Base-by-base conservation (phyloP, 1,140 invertebrate genomes). In the Drosophila rufa region DNA sequence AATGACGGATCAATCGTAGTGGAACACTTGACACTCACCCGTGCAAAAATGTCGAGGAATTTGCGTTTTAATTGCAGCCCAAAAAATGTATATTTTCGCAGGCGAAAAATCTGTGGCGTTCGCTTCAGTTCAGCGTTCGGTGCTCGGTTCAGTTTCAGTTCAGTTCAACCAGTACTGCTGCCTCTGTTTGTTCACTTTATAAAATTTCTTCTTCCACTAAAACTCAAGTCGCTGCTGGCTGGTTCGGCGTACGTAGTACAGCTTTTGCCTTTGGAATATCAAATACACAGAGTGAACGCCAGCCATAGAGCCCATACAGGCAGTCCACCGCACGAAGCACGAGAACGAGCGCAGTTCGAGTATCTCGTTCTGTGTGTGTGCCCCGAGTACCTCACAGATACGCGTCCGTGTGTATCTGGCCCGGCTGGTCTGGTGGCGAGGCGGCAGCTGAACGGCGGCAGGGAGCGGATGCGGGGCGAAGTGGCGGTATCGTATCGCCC, bases 221-320 rank as follows among this genome's bases (percentile, higher is more conserved):
- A 81, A 79, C 81, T 73, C 81, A 82, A 89, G 84, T 82, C 81
- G 67, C 64, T 73, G 36, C 33, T 33, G 33, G 33, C 46, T 48
- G 56, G 27, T 19, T 68, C 60, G 57, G 56, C 53, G 75, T 78
- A 78, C 69, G 62, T 80, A 74, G 83, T 90, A 80, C 84, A 86
- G 83, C 83, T 84, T 80, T 89, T 89, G 84, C 84, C 84, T 89
- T 89, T 89, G 84, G 85, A 89, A 89, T 90, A 89, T 89, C 84
- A 87, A 87, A 87, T 87, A 87, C 84, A 87, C 84, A 81, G 85
- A 90, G 87, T 75, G 84, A 89, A 82, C 73, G 77, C 83, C 78
- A 86, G 73, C 56, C 73, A 75, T 58, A 59, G 65, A 77, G 66
- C 60, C 66, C 66, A 75, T 57, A 42, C 46, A 79, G 81, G 43